Conservation (phyloP, 2,888 invertebrate genomes). For the Hypercompe scribonia region DNA sequence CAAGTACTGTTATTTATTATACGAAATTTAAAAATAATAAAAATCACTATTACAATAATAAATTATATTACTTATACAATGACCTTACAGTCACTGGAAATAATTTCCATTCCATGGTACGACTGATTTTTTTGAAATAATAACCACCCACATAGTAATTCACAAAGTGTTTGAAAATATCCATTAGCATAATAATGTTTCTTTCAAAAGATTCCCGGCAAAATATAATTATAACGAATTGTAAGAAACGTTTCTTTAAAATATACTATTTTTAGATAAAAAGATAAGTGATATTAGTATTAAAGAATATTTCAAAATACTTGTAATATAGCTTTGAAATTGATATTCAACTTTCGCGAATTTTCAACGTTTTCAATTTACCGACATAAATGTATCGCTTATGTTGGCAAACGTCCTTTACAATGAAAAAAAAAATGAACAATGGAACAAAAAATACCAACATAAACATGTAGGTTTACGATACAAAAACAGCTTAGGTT, state of each 20-base stretch:
- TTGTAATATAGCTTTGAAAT: not conserved
- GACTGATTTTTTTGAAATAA: not conserved
- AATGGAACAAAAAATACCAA: constrained; percentile 23
- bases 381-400: constrained; percentile 4
- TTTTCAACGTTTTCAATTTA: too few species aligned
- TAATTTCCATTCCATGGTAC: not conserved
- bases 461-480: constrained; percentile 38
- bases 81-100: not conserved
- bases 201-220: not conserved
- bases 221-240: not conserved
- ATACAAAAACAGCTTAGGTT: constrained; percentile 28
- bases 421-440: constrained; percentile 16
- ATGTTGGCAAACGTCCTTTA: not conserved
- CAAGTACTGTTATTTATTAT: too few species aligned
- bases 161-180: not conserved
- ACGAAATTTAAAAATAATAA: too few species aligned
- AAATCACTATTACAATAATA: too few species aligned
- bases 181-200: not conserved
- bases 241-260: not conserved
- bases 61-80: too few species aligned
- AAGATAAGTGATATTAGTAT: too few species aligned
- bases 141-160: not conserved
- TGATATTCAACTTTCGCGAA: not conserved
- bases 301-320: not conserved
- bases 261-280: not conserved